phyloP scores from a whole-genome alignment of 64 coral and sea anemone species.

The Catalaphyllia jardinei region DNA sequence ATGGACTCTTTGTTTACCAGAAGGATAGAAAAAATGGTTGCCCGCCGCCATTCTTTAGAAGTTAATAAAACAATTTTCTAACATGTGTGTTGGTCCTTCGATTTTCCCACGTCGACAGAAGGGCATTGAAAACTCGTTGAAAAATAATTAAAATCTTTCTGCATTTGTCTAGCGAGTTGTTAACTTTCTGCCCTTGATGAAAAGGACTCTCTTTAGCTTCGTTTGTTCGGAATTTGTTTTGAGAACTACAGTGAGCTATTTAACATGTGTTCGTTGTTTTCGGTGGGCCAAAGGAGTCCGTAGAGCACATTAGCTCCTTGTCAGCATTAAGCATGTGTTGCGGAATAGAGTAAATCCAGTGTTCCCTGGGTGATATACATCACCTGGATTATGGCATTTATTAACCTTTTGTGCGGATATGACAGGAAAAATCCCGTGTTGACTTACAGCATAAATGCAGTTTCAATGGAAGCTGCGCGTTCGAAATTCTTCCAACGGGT shows the following conservation, averaged over 20 bases:
- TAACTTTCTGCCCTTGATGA: not conserved
- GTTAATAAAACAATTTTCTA: conserved; percentile 21
- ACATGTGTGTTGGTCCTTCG: conserved; percentile 5
- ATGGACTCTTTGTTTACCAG: conserved; percentile 44
- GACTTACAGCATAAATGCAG: not conserved
- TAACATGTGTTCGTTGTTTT: conserved; percentile 2
- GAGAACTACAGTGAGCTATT: not conserved
- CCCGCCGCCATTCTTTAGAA: conserved; percentile 33
- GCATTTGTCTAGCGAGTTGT: not conserved
- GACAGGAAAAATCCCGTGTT: conserved; percentile 24
- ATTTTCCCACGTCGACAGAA: conserved; percentile 11
- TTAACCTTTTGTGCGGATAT: conserved; percentile 27
- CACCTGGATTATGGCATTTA: conserved; percentile 48
- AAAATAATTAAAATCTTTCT: conserved; percentile 7
- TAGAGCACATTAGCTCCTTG: not conserved
- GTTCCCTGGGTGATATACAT: conserved; percentile 28
- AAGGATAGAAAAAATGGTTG: conserved; percentile 21
- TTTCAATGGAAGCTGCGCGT: not conserved
- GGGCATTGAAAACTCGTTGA: not conserved
- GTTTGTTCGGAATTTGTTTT: not conserved
- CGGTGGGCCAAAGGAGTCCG: not conserved
- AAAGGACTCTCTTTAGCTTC: not conserved
- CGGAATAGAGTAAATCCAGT: not conserved
- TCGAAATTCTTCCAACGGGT: not conserved
- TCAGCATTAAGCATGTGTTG: conserved; percentile 9